Percentiles rank a stretch among this genome's conserved stretches.
These are phyloP conservation scores for Scaptodrosophila latifasciaeformis DNA, from an alignment of 2,888 invertebrate species.

Conservation along the genomic window DNA sequence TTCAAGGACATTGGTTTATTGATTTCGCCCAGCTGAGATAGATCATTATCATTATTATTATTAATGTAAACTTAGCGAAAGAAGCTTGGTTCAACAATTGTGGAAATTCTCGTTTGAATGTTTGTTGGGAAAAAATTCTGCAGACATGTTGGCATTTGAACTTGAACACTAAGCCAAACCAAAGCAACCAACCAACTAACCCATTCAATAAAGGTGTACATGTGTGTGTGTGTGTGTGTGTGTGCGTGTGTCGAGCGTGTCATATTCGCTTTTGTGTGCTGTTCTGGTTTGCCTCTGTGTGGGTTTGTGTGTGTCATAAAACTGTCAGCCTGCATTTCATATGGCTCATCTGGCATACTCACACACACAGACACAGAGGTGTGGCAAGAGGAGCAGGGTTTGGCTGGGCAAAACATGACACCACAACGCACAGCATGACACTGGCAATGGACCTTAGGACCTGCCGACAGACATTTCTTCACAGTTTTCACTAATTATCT, in stretches of 20 bases:
- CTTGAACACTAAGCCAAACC: too few species aligned
- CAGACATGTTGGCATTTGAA: too few species aligned
- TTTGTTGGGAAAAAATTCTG: too few species aligned
- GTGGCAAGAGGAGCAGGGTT: background rate
- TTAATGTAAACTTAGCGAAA: too few species aligned
- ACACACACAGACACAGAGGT: constrained; percentile 3
- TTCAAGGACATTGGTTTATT: too few species aligned
- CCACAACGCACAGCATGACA: constrained; percentile 24
- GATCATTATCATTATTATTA: too few species aligned
- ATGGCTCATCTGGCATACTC: constrained; percentile 42
- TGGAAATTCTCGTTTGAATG: too few species aligned
- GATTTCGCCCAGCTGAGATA: too few species aligned
- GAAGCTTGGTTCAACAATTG: too few species aligned
- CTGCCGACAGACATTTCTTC: constrained; percentile 42
- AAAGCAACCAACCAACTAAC: background rate
- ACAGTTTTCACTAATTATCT: constrained; percentile 66
- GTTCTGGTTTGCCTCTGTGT: constrained; percentile 11
- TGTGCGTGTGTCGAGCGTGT: too few species aligned
- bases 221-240: constrained; percentile 3
- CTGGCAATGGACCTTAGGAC: constrained; percentile 40
- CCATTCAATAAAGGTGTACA: background rate
- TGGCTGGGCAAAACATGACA: constrained; percentile 1
- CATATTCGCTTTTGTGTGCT: background rate
- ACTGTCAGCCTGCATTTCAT: constrained; percentile 61
- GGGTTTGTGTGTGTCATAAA: constrained; percentile 51